Evolutionary conservation across 2,888 invertebrate species (phyloP), one percentile per base, ranked within the genome.

Genomic region (Drosophila mercatorum): DNA sequence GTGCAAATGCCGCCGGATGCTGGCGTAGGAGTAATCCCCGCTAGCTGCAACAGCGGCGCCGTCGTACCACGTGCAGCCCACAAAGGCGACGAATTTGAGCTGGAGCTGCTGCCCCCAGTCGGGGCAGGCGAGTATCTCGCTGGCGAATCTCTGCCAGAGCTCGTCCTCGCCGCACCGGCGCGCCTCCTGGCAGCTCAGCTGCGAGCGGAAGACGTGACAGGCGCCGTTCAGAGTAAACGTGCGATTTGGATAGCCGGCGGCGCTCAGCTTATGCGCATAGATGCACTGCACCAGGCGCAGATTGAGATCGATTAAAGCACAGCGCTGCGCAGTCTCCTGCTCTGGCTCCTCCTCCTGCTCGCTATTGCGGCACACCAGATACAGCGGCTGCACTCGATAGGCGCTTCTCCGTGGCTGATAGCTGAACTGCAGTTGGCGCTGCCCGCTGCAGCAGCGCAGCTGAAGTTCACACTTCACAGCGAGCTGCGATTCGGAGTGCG

Each of bases 31-130:
- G 91, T 94, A 94, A 51, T 95, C 94, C 75, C 94, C 94, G 5
- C 85, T 78, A 56, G 95, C 94, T 4, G 94, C 93, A 47, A 92
- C 94, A 1, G 94, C 93, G n/a, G 81, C 94, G 6, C 96, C 96
- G 83, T 95, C 94, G 92, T 96, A 98, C 83, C 95, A 94, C 0
- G 98, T 98, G 92, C 97, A 97, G 0, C 97, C 97, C 78, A 98
- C 94, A 91, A 98, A 98, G 0, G 96, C 98, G 66, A 98, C 94
- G 93, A 97, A 98, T 92, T 98, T 99, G 78, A 96, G 94, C 3
- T 83, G 79, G 0, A 78, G 94, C 75, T 95, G 94, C 47, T 81
- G 82, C 0, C 82, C 81, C 88, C 89, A 91, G 31, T 64, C 36
- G 2, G 94, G 93, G 0, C 95, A 96, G 63, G 95, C 94, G 94